A percentile compares a stretch with the other conserved stretches of the same genome.
These are phyloP conservation scores for Naso thynnoides DNA, from an alignment of 2,797 vertebrate genomes.

Conservation along the genomic window DNA sequence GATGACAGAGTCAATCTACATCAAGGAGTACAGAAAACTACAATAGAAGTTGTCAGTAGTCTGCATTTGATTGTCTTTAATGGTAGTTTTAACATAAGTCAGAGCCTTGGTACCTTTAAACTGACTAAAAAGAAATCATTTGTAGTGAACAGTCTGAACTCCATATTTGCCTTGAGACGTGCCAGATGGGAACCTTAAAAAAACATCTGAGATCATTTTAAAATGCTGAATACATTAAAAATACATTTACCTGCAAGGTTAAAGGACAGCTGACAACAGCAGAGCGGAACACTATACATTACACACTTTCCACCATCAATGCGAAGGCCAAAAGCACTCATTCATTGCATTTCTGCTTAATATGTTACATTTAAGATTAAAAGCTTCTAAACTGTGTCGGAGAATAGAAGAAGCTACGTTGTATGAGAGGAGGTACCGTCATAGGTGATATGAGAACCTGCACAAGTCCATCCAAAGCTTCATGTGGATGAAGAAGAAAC, in stretches of 20 bases:
- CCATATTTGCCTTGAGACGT: background rate
- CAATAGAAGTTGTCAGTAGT: background rate
- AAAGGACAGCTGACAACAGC: background rate
- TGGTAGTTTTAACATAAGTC: slow-evolving; percentile 9
- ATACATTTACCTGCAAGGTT: slow-evolving; percentile 19
- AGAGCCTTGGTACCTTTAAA: background rate
- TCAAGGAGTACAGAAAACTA: background rate
- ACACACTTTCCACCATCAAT: background rate
- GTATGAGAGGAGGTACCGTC: too few relatives aligned
- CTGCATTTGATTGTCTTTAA: slow-evolving; percentile 5
- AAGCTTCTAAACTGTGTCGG: background rate
- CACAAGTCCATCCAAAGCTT: background rate
- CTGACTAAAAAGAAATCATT: slow-evolving; percentile 10
- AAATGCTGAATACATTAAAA: slow-evolving; percentile 42
- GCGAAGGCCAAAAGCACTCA: background rate
- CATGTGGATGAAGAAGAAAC: background rate
- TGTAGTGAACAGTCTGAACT: slow-evolving; percentile 10
- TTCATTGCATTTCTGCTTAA: background rate
- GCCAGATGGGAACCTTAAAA: slow-evolving; percentile 45
- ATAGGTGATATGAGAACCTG: background rate
- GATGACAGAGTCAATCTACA: slow-evolving; percentile 19
- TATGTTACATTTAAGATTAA: background rate
- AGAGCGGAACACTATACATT: background rate
- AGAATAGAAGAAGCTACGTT: background rate
- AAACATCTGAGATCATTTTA: slow-evolving; percentile 16